Evolutionary conservation across 2,113 vertebrate species (phyloP), one percentile per base, ranked within the genome.

Genomic region (Plecotus auritus): DNA sequence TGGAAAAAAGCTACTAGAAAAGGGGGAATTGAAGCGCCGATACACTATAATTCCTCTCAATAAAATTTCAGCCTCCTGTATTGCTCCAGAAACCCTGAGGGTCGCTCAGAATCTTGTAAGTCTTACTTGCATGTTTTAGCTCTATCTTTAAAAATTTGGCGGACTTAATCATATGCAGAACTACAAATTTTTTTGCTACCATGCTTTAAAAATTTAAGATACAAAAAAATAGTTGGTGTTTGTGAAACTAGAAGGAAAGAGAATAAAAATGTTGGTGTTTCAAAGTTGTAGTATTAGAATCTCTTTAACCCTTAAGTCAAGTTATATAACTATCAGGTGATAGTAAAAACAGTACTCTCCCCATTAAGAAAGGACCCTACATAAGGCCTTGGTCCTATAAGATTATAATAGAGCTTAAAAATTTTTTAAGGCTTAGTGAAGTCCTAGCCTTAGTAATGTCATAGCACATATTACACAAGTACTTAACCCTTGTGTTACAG

Each of bases 1-100:
- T 4, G 99, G 99, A 83, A 99, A 99, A 97, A 99, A 99, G 95
- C 97, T 99, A 88, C 94, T 99, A 92, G 99, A 99, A 97, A 99
- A 98, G 47, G 99, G 99, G 32, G 99, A 99, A 93, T 98, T 99
- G 77, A 99, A 99, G 90, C 98, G 98, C 28, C 98, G 99, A 59
- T 99, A 99, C 87, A 99, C 99, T 77, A 99, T 99, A 97, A 99
- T 99, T 96, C 99, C 99, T 67, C 98, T 99, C 26, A 99, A 99
- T 98, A 99, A 99, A 98, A 99, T 99, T 98, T 98, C 99, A 94
- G 98, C 99, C n/a, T 98, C 94, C 13, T 99, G 98, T 67, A 93
- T 99, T 84, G 98, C 96, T 86, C 96, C 97, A 93, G 96, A 96
- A 76, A 98, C 93, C 3, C 94, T 99, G 67, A 98, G 95, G 11